Conservation (phyloP, 2,113 vertebrate species). For the Xerus inauris region DNA sequence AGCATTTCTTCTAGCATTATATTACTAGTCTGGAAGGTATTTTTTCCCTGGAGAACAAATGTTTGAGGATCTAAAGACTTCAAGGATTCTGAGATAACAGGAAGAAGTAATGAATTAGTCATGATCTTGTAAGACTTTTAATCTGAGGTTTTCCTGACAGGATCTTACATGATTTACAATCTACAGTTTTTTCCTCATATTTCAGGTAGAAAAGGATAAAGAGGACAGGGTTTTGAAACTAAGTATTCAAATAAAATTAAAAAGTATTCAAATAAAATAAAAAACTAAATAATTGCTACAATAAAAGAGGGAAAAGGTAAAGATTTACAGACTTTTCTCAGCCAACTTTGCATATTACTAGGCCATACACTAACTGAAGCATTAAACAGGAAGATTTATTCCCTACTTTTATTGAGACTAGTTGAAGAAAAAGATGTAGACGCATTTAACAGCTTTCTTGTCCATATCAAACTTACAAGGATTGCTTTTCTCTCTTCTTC, state of each 20-base stretch:
- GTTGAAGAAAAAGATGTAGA: not conserved
- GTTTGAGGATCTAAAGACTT: not conserved
- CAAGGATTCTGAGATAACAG: slow-evolving; percentile 14
- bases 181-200: not conserved
- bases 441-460: not conserved
- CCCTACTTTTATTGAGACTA: not conserved
- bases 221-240: not conserved
- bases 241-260: not conserved
- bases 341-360: not conserved
- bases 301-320: not conserved
- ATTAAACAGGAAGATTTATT: not conserved
- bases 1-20: not conserved
- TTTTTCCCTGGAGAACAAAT: not conserved
- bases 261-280: not conserved
- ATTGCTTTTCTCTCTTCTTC: slow-evolving; percentile 3
- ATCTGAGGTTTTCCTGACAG: not conserved
- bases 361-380: not conserved
- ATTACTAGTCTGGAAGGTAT: not conserved
- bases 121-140: not conserved
- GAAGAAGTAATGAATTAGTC: slow-evolving; percentile 31
- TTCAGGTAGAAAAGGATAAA: not conserved
- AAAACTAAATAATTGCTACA: not conserved
- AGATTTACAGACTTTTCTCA: slow-evolving; percentile 10
- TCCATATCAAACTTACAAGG: not conserved
- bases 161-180: slow-evolving; percentile 2